Base-by-base conservation (phyloP, 2,113 vertebrate species). In the Siniperca knerii region DNA sequence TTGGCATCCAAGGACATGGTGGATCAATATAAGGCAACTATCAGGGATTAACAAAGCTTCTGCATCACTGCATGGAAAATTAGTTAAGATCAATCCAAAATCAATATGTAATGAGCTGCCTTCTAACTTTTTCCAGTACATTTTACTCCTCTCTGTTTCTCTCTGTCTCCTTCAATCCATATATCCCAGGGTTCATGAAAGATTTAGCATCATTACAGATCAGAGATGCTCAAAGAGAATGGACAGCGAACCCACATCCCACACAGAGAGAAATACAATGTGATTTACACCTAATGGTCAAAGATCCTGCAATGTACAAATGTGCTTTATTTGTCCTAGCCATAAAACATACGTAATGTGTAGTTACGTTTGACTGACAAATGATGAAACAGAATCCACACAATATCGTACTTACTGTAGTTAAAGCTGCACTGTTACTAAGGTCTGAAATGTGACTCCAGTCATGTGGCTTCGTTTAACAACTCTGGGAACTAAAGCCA, bases 381-480 rank as follows among this genome's bases (percentile, higher is more conserved):
- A 85, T 62, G 13, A 73, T 72, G 46, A 79, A 33, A 79, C 4
- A 71, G 37, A 69, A 67, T 72, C 57, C 25, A 66, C 40, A 75
- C 70, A 77, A 37, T 54, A 37, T 50, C 35, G 40, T 60, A 52
- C 52, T 87, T 21, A 50, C 33, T 54, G 55, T 18, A 79, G 50
- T 81, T 79, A 75, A 79, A 82, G 69, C 40, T 66, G 81, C 67
- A 66, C 75, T 61, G 75, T 62, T 52, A 79, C 71, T 54, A 33
- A 60, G 44, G 73, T 65, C 80, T 88, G 85, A 90, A 91, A 92
- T 12, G 21, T 40, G 90, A 93, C 87, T 87, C 81, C 35, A 20
- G 77, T 87, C 87, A 91, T 89, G 84, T 87, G 87, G 82, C 72
- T 91, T 87, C 87, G 85, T 90, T 90, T 85, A 92, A 90, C 87